Evolutionary conservation across 2,888 invertebrate species (phyloP).

Genomic region (Mythimna lalbum): DNA sequence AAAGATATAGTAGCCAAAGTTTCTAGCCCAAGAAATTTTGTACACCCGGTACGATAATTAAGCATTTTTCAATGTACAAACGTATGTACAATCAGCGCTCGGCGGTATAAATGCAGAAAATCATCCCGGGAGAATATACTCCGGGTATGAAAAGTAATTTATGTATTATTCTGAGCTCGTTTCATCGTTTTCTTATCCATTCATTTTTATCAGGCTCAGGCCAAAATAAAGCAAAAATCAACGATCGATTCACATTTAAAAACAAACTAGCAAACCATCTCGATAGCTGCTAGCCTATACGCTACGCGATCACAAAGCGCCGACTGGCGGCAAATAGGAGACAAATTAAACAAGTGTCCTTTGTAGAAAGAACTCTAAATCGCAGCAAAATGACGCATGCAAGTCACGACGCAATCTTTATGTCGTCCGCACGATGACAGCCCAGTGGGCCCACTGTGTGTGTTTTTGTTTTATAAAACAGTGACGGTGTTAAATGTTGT

Average conservation of each 20-base stretch:
- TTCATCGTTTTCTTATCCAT: too few species aligned
- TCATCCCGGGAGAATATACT: too few species aligned
- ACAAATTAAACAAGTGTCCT: conserved; percentile 81
- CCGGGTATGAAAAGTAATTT: too few species aligned
- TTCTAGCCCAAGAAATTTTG: too few species aligned
- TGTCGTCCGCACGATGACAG: conserved; percentile 65
- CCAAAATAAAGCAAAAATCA: too few species aligned
- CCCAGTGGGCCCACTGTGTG: conserved; percentile 31
- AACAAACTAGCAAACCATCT: conserved; percentile 18
- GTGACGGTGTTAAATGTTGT: conserved; percentile 43
- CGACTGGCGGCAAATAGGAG: conserved; percentile 79
- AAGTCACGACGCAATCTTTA: conserved; percentile 76
- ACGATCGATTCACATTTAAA: background rate
- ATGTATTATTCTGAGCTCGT: too few species aligned
- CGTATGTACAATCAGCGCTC: too few species aligned
- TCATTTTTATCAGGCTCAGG: too few species aligned
- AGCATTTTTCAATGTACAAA: too few species aligned
- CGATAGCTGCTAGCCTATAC: conserved; percentile 38
- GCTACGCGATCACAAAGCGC: conserved; percentile 65
- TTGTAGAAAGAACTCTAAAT: conserved; percentile 60
- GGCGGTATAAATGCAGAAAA: too few species aligned
- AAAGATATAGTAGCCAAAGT: too few species aligned
- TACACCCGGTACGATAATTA: too few species aligned
- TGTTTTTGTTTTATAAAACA: conserved; percentile 48
- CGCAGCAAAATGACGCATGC: conserved; percentile 72